These are phyloP conservation scores for Prenolepis imparis DNA, from an alignment of 2,888 invertebrate genomes.

Conservation along the genomic window DNA sequence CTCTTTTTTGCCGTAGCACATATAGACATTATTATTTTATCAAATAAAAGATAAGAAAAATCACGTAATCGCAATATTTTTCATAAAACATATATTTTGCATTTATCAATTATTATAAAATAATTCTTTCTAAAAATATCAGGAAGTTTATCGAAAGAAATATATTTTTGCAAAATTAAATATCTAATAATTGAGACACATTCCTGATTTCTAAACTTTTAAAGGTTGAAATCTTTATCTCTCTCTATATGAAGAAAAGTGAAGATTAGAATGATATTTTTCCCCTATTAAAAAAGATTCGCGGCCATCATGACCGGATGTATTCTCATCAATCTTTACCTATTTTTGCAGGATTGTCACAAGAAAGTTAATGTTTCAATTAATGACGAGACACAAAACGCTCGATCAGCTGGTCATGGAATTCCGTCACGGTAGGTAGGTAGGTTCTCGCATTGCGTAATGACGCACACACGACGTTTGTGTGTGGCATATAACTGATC, in stretches of 20 bases:
- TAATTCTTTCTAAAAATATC: not conserved
- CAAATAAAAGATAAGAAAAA: not conserved
- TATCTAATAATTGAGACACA: not conserved
- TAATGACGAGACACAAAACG: constrained; percentile 15
- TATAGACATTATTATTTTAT: not conserved
- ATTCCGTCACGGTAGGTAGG: constrained; percentile 54
- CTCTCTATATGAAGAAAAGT: not conserved
- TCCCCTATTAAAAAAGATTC: not conserved
- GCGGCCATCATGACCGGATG: not conserved
- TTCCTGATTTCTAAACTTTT: not conserved
- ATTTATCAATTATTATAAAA: not conserved
- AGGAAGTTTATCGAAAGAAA: not conserved
- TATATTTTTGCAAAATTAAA: not conserved
- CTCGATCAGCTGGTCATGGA: constrained; percentile 46
- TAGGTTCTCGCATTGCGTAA: constrained; percentile 63
- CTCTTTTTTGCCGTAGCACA: not conserved
- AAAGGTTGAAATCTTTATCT: not conserved
- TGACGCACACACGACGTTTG: constrained; percentile 53
- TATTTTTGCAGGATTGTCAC: not conserved
- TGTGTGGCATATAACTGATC: constrained; percentile 72
- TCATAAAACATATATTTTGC: not conserved
- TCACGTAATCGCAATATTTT: not conserved
- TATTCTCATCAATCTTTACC: not conserved
- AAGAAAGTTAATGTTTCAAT: not conserved
- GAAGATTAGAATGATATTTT: not conserved